Conservation (phyloP, 2,888 invertebrate species). For the Limnephilus marmoratus region DNA sequence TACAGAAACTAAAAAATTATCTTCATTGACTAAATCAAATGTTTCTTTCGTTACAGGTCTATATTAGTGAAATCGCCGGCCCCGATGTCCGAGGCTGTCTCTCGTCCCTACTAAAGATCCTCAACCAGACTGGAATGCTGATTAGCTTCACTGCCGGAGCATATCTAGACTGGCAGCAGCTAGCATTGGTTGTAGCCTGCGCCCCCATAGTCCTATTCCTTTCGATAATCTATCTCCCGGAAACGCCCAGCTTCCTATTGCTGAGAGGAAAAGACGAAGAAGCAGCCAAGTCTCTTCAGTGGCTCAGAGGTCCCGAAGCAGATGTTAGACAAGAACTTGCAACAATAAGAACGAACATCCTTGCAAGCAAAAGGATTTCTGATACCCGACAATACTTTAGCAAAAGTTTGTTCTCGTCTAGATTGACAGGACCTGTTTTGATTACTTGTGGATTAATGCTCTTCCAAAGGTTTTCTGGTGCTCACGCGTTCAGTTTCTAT, state of each 20-base stretch:
- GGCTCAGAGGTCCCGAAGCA: conserved; percentile 87
- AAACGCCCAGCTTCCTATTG: conserved; percentile 90
- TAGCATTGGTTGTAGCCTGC: conserved; percentile 87
- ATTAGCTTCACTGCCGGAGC: conserved; percentile 89
- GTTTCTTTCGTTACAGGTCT: conserved; percentile 78
- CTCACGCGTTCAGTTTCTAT: conserved; percentile 89
- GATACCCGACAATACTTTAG: conserved; percentile 70
- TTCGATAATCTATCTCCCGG: conserved; percentile 87
- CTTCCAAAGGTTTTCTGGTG: conserved; percentile 90
- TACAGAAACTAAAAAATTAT: background rate
- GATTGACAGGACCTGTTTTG: conserved; percentile 82
- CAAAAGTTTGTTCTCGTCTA: conserved; percentile 73
- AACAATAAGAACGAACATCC: conserved; percentile 83
- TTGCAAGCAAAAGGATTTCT: conserved; percentile 74
- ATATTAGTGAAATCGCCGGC: conserved; percentile 93
- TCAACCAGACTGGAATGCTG: conserved; percentile 90
- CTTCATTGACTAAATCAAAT: background rate
- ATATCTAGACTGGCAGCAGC: conserved; percentile 88
- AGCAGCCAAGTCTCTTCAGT: conserved; percentile 85
- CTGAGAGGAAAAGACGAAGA: conserved; percentile 86
- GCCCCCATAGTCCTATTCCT: conserved; percentile 87
- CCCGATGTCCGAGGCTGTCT: conserved; percentile 91
- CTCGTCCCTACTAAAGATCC: conserved; percentile 90
- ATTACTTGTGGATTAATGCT: conserved; percentile 93
- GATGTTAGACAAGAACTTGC: conserved; percentile 86